Evolutionary conservation across 92 coral and sea anemone genomes (phyloP).

Genomic region (Porites evermanni): DNA sequence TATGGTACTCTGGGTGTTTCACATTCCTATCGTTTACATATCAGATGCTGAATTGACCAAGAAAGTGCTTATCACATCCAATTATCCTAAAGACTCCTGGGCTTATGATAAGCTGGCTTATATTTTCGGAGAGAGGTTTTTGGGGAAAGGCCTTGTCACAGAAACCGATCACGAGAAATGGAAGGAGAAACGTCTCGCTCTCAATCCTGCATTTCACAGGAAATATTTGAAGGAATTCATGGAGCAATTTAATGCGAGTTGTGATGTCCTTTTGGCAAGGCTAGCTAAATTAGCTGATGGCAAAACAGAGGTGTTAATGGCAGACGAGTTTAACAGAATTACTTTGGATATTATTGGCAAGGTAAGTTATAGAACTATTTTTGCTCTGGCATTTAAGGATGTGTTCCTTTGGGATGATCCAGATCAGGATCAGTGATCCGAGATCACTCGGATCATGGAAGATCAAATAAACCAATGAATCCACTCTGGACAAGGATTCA

Average conservation of each 20-base stretch:
- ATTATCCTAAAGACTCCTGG: constrained; percentile 65
- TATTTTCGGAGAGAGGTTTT: constrained; percentile 79
- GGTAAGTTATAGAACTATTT: constrained; percentile 33
- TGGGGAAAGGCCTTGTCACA: constrained; percentile 66
- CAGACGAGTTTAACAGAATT: constrained; percentile 65
- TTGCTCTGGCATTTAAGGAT: neutral
- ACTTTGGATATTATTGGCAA: constrained; percentile 82
- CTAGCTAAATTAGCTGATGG: constrained; percentile 74
- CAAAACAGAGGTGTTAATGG: constrained; percentile 71
- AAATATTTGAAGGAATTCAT: constrained; percentile 62
- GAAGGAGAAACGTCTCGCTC: constrained; percentile 45
- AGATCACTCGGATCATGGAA: too few species aligned
- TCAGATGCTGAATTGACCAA: constrained; percentile 61
- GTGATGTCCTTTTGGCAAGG: constrained; percentile 63
- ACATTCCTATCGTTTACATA: constrained; percentile 73
- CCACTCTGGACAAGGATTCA: too few species aligned
- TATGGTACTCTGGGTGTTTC: constrained; percentile 69
- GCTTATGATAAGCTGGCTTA: constrained; percentile 36
- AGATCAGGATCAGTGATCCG: too few species aligned
- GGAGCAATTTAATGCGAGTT: constrained; percentile 67
- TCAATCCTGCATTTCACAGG: constrained; percentile 68
- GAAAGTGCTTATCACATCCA: constrained; percentile 58
- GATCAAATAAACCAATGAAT: too few species aligned
- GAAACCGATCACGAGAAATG: constrained; percentile 52
- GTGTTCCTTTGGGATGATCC: too few species aligned